These are phyloP conservation scores for Eueides isabella DNA, from an alignment of 1,140 invertebrate genomes.

Conservation along the genomic window DNA sequence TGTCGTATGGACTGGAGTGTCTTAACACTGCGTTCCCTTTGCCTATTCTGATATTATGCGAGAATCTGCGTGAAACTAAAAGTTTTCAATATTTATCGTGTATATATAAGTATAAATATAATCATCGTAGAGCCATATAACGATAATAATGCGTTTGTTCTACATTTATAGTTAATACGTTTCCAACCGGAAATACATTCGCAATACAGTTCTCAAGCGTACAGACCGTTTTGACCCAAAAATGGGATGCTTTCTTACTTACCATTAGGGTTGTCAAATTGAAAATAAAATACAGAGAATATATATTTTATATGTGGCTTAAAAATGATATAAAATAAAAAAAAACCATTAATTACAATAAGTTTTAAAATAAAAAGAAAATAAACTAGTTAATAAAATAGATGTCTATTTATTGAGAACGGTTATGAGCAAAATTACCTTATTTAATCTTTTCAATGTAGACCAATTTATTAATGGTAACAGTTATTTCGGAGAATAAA, in stretches of 20 bases:
- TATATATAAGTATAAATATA: neutral
- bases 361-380: no score
- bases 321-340: no score
- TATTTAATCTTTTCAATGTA: no score
- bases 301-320: neutral
- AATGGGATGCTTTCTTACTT: neutral
- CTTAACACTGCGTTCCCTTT: no score
- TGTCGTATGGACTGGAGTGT: no score
- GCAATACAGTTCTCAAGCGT: slow-evolving; percentile 2
- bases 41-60: neutral
- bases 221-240: slow-evolving; percentile 5
- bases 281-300: neutral
- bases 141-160: neutral
- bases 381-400: no score
- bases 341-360: no score
- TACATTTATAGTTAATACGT: neutral
- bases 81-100: neutral
- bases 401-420: no score
- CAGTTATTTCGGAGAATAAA: no score
- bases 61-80: neutral
- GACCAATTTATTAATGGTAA: no score
- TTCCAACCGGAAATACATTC: slow-evolving; percentile 9
- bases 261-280: neutral
- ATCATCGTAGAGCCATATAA: neutral
- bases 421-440: no score